Base-by-base conservation (phyloP, 1,140 invertebrate genomes). In the Philaenus spumarius region DNA sequence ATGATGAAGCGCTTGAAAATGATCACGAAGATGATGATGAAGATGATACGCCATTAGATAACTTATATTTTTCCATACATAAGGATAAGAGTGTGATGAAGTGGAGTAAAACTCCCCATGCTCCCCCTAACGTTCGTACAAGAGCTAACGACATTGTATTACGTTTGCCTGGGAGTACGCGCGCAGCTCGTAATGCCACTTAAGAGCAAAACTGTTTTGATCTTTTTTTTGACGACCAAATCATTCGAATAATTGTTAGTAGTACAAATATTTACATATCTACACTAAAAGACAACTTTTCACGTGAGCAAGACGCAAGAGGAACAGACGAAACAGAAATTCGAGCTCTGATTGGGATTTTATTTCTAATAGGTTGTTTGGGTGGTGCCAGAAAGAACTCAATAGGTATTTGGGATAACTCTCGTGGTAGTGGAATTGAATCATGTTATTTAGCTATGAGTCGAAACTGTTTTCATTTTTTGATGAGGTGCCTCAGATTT, bases 401-500 rank as follows among this genome's bases (percentile, higher is more conserved):
- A 20, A 14, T 62, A 57, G 26, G 46, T 20, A 57, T 57, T 15
- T 57, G 55, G 55, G 45, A 57, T 26, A 57, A 48, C 23, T 37
- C 43, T 15, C 24, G 20, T 19, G 55, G 43, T 14, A 35, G 23
- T 37, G 69, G 68, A 47, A 53, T 70, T 53, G 67, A 66, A 62
- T 62, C 65, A 43, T 70, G 70, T 66, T 55, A 62, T 19, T 52
- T 66, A 19, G 62, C 61, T 35, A 71, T 71, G 68, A 65, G 58
- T 53, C 62, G 66, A 47, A 66, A 67, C 51, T 55, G 69, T 39
- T 69, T 72, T 58, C 62, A 61, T 59, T 72, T 72, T 66, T 64
- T 70, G 46, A 39, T 72, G 47, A 59, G 55, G 55, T 64, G 63
- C 46, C 56, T 71, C 14, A 40, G 69, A 37, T 71, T 72, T 64